Evolutionary conservation across 2,797 vertebrate genomes (phyloP).

Genomic region (Amphiprion clarkii): DNA sequence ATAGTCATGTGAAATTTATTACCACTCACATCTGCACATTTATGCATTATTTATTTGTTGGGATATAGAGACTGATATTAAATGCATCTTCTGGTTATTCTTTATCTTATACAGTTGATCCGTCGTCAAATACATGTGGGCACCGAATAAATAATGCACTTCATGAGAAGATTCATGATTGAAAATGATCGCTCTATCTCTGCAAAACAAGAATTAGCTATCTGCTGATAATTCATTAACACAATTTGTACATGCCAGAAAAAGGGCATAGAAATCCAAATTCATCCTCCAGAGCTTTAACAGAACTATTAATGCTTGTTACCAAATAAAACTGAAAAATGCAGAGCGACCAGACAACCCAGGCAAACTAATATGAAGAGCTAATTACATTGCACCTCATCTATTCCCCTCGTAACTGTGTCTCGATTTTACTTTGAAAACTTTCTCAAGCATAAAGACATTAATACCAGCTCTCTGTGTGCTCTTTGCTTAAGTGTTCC

Average conservation of each 20-base stretch:
- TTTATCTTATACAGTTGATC: neutral
- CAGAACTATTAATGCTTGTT: conserved; percentile 47
- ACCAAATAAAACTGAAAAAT: conserved; percentile 56
- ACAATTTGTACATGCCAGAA: conserved; percentile 26
- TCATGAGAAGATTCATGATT: conserved; percentile 14
- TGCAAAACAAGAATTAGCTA: conserved; percentile 23
- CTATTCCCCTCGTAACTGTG: conserved; percentile 47
- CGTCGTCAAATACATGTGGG: conserved; percentile 11
- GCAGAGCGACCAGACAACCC: conserved; percentile 29
- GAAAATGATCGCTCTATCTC: conserved; percentile 1
- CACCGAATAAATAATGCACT: conserved; percentile 17
- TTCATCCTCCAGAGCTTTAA: conserved; percentile 28
- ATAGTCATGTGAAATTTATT: conserved; percentile 22
- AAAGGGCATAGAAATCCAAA: conserved; percentile 21
- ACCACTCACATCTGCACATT: conserved; percentile 17
- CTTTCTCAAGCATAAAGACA: conserved; percentile 66
- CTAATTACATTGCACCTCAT: conserved; percentile 65
- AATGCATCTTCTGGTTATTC: conserved; percentile 5
- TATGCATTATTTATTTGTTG: conserved; percentile 7
- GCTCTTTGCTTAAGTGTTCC: conserved; percentile 67
- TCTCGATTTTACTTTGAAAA: conserved; percentile 64
- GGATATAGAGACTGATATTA: conserved; percentile 7
- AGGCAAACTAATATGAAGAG: conserved; percentile 56
- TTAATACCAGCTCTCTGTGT: conserved; percentile 67
- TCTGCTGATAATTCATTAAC: conserved; percentile 40